Evolutionary conservation across 2,113 vertebrate genomes (phyloP).

Genomic region (Pelecanoides urinatrix): DNA sequence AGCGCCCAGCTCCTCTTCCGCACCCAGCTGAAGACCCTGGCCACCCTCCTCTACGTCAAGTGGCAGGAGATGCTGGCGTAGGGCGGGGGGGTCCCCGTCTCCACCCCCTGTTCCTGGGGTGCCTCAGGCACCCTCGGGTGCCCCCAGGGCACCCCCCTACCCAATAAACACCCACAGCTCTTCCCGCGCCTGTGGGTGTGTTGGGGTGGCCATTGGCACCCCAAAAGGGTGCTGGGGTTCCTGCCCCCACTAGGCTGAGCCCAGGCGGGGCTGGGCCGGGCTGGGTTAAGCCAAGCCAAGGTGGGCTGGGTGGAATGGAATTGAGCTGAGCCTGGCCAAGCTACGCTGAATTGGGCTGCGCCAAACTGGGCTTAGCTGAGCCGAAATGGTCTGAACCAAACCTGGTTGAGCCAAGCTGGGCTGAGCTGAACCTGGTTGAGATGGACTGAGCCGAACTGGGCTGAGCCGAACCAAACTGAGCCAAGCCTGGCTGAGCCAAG

Average conservation of each 20-base stretch:
- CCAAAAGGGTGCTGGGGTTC: neutral
- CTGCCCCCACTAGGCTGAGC: neutral
- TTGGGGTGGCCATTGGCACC: neutral
- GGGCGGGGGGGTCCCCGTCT: neutral
- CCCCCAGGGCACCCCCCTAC: neutral
- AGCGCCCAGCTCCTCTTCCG: constrained; percentile 2
- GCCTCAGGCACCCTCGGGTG: neutral
- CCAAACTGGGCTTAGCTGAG: no score
- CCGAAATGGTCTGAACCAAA: no score
- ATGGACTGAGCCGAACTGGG: neutral
- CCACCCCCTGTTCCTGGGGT: neutral
- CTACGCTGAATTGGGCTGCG: no score
- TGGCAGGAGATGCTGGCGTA: constrained; percentile 45
- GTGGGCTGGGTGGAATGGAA: no score
- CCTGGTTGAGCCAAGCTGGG: no score
- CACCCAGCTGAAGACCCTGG: constrained; percentile 44
- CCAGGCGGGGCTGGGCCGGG: neutral
- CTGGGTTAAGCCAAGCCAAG: no score
- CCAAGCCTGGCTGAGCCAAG: neutral
- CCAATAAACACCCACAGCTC: neutral
- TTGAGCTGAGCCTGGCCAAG: neutral
- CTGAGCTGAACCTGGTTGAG: neutral
- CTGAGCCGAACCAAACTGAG: neutral
- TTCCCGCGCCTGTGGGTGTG: fast-evolving
- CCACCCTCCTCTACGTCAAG: constrained; percentile 15